phyloP scores from a whole-genome alignment of 1,140 invertebrate species.

The Eumeta japonica region DNA sequence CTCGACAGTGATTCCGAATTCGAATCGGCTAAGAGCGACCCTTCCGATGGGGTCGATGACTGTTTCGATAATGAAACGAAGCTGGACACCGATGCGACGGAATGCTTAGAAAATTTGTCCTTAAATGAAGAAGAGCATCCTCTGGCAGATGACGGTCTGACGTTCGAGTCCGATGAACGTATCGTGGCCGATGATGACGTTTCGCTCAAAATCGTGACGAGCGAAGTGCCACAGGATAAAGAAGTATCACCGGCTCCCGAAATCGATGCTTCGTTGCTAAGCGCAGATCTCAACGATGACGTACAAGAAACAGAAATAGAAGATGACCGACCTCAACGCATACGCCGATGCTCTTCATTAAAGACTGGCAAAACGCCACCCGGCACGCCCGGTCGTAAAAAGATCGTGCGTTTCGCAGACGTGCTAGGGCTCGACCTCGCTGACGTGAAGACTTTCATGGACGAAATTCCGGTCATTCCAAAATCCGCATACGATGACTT shows the following conservation, averaged over 20 bases:
- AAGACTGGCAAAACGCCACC: slow-evolving; percentile 91
- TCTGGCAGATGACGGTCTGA: slow-evolving; percentile 19
- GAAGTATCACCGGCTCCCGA: slow-evolving; percentile 32
- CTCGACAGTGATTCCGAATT: slow-evolving; percentile 50
- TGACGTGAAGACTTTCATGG: slow-evolving; percentile 84
- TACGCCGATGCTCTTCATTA: slow-evolving; percentile 79
- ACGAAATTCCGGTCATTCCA: slow-evolving; percentile 85
- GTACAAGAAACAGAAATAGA: slow-evolving; percentile 31
- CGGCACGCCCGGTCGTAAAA: slow-evolving; percentile 83
- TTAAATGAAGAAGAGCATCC: slow-evolving; percentile 28
- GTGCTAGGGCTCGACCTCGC: slow-evolving; percentile 90
- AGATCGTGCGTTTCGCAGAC: slow-evolving; percentile 94
- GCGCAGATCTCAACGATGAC: slow-evolving; percentile 20
- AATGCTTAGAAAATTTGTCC: slow-evolving; percentile 34
- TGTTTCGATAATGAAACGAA: slow-evolving; percentile 17
- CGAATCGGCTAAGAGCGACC: slow-evolving; percentile 48
- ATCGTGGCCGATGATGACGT: slow-evolving; percentile 5
- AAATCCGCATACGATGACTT: slow-evolving; percentile 80
- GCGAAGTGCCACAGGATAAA: slow-evolving; percentile 27
- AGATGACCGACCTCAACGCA: slow-evolving; percentile 61
- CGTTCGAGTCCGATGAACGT: background rate
- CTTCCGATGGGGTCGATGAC: slow-evolving; percentile 19
- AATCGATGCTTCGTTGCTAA: slow-evolving; percentile 31
- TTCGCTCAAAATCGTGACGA: slow-evolving; percentile 30
- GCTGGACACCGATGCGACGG: slow-evolving; percentile 24